A percentile compares a stretch with the other conserved stretches of the same genome.
Conservation (phyloP, 2,888 invertebrate genomes). For the Sicus ferrugineus region DNA sequence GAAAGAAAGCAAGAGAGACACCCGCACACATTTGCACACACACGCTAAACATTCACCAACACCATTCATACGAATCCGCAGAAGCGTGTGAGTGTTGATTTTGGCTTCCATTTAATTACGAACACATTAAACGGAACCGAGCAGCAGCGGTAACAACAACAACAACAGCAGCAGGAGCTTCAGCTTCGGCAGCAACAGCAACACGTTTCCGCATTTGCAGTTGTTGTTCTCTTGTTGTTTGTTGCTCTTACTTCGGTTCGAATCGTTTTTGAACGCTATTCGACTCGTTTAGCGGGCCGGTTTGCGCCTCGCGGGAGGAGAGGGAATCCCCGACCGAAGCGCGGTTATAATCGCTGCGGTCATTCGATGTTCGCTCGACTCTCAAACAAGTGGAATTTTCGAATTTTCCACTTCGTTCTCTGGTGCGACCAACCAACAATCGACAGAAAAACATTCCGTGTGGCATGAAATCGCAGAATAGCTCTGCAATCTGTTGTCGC, state of each 20-base stretch:
- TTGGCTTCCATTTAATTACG: conserved; percentile 25
- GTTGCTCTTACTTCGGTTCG: neutral
- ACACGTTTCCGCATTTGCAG: neutral
- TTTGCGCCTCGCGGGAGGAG: no score
- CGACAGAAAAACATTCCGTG: no score
- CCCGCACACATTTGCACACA: neutral
- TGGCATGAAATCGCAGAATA: no score
- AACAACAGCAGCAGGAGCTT: conserved; percentile 1
- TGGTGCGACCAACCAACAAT: no score
- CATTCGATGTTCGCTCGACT: no score
- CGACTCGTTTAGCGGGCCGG: neutral
- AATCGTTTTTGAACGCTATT: neutral
- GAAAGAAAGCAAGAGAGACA: neutral
- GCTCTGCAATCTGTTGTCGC: no score
- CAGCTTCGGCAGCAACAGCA: neutral
- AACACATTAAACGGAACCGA: conserved; percentile 28
- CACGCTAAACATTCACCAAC: neutral
- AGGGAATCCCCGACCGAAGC: no score
- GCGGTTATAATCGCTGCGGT: no score
- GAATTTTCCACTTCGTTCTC: no score
- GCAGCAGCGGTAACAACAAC: conserved; percentile 4
- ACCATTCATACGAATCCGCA: neutral
- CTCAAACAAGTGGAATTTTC: no score
- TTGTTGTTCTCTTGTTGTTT: neutral
- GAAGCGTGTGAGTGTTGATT: neutral